phyloP scores from a whole-genome alignment of 2,113 vertebrate species.

The Leucopsar rothschildi region DNA sequence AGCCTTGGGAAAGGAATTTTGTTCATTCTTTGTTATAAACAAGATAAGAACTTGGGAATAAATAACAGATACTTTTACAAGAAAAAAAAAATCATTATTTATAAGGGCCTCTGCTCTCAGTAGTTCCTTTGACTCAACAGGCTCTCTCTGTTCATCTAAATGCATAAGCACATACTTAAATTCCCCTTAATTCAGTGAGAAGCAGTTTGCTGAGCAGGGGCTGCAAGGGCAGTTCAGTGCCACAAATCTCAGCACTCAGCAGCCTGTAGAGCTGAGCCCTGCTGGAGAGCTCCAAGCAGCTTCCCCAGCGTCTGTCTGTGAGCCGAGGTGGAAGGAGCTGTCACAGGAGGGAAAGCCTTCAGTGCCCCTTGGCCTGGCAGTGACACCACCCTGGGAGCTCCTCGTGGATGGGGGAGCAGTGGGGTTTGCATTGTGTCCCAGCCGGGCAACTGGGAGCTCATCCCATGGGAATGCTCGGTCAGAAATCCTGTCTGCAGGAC shows the following conservation, averaged over 20 bases:
- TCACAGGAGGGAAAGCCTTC: not conserved
- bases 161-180: conserved; percentile 3
- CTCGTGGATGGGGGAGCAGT: fast-evolving
- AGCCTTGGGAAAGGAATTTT: conserved; percentile 60
- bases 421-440: not conserved
- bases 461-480: not conserved
- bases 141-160: not conserved
- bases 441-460: not conserved
- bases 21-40: conserved; percentile 52
- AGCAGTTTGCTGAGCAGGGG: not conserved
- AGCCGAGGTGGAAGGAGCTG: not conserved
- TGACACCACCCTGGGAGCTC: not conserved
- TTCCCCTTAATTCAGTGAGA: conserved; percentile 6
- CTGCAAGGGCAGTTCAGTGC: not conserved
- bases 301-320: not conserved
- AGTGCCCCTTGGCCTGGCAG: not conserved
- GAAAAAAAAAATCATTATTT: not conserved
- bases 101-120: not conserved
- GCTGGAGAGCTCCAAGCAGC: not conserved
- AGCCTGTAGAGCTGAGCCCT: not conserved
- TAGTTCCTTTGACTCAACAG: not conserved
- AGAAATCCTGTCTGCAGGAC: not conserved
- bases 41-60: conserved; percentile 54
- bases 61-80: conserved; percentile 28
- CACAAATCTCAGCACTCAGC: not conserved